These are phyloP conservation scores for Micronycteris hirsuta DNA, from an alignment of 2,113 vertebrate species.

Conservation along the genomic window DNA sequence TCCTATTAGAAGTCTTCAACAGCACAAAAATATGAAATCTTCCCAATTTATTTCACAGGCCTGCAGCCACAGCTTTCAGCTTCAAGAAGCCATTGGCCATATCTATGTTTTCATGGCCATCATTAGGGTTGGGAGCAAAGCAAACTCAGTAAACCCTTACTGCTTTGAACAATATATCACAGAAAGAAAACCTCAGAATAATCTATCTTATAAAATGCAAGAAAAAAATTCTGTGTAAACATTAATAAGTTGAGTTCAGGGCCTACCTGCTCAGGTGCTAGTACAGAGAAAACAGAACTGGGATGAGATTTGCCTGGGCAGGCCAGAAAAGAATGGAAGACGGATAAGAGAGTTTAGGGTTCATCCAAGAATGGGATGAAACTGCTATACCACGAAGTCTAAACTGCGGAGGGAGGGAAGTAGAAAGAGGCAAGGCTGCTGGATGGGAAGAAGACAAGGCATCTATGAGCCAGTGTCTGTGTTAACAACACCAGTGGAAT, in stretches of 20 bases:
- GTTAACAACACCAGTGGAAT: not conserved
- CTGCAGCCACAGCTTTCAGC: not conserved
- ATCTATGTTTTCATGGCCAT: not conserved
- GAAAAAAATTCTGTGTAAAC: not conserved
- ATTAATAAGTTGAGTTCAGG: not conserved
- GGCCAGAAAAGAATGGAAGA: not conserved
- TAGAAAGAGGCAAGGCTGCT: not conserved
- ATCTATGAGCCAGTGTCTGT: not conserved
- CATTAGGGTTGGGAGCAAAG: not conserved
- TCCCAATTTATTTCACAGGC: not conserved
- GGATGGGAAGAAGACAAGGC: not conserved
- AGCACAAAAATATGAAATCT: not conserved
- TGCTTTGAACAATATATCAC: not conserved
- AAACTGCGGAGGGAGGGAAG: not conserved
- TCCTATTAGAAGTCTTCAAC: not conserved
- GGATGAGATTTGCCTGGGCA: not conserved
- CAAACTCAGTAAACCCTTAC: not conserved
- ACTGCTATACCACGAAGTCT: not conserved
- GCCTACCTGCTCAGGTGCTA: not conserved
- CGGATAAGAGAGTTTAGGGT: not conserved
- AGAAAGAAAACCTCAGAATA: not conserved
- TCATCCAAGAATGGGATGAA: not conserved
- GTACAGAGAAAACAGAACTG: not conserved
- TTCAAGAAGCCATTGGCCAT: not conserved
- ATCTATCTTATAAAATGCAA: not conserved